Evolutionary conservation across 2,888 invertebrate genomes (phyloP), one percentile per base, ranked within the genome.

Genomic region (Neoaliturus tenellus): DNA sequence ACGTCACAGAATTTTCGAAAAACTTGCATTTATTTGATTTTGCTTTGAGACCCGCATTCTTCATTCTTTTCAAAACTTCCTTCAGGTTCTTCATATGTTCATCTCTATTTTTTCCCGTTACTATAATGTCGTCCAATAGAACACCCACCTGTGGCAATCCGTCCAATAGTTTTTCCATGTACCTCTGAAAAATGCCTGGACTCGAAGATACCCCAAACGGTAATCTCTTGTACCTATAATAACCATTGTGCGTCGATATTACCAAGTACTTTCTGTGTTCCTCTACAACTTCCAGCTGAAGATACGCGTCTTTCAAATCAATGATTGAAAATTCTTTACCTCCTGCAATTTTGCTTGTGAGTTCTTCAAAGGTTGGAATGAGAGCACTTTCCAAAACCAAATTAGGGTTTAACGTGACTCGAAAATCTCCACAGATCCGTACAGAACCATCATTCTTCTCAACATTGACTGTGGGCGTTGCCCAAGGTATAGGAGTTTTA

Each of bases 361-460:
- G 31, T 31, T 28, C 67, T 67, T 6, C 67, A 67, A 67, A 67
- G 41, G 39, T 71, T 2, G 71, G 35, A 1, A 71, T 1, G 2
- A 31, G 67, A 12, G 31, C 5, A 2, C 1, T 1, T n/a, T 17
- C 39, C 8, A 10, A 14, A 20, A 67, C 67, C 2, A 67, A 31
- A 8, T n/a, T n/a, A n/a, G n/a, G 41, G 2, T 71, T 71, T 41
- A 71, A 39, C n/a, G 39, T 71, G 8, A 71, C 71, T 39, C 41
- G 12, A 41, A 71, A 71, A 71, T 71, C 71, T 39, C 71, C 71
- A 71, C 71, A 71, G 1, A 71, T 39, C 14, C 71, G 14, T 6
- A 71, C 23, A 6, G n/a, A 20, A 6, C 71, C 71, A n/a, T 41
- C 35, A 39, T n/a, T n/a, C 71, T 71, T 71, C 6, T 71, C 41